Conservation (phyloP, 2,797 vertebrate genomes). For the Danio albolineatus region DNA sequence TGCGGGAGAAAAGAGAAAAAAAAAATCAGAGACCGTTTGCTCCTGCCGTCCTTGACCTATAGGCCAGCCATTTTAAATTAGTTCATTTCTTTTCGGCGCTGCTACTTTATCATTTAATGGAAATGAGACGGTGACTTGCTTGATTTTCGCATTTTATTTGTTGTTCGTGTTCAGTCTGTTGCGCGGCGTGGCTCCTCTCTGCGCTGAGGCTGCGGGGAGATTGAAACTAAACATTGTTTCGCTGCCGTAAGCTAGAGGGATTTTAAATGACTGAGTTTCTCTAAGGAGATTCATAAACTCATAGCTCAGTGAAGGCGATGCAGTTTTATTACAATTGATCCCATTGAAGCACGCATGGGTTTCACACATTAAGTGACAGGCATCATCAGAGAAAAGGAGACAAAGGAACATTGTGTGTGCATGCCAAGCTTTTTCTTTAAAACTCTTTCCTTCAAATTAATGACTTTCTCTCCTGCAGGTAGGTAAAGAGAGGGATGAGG, state of each 20-base stretch:
- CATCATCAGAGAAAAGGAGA: constrained; percentile 60
- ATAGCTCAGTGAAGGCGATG: constrained; percentile 56
- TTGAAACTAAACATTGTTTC: constrained; percentile 67
- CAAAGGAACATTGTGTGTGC: constrained; percentile 41
- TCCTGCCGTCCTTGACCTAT: constrained; percentile 60
- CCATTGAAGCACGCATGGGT: constrained; percentile 51
- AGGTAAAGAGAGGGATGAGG: constrained; percentile 35
- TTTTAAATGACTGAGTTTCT: constrained; percentile 67
- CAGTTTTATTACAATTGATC: constrained; percentile 66
- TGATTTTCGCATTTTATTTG: constrained; percentile 67
- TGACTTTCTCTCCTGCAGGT: constrained; percentile 47
- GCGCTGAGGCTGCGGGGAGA: constrained; percentile 47
- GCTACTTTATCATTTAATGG: constrained; percentile 67
- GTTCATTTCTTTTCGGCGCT: constrained; percentile 60
- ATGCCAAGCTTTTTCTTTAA: neutral
- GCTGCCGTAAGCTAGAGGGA: constrained; percentile 64
- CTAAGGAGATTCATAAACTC: constrained; percentile 65
- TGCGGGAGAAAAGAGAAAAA: constrained; percentile 42
- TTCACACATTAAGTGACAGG: constrained; percentile 59
- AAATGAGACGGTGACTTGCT: constrained; percentile 61
- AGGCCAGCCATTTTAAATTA: constrained; percentile 64
- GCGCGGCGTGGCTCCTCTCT: constrained; percentile 29
- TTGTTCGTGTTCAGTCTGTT: constrained; percentile 57
- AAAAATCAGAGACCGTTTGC: constrained; percentile 60
- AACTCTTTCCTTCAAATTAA: constrained; percentile 56